A percentile compares a stretch with the other conserved stretches of the same genome.
Evolutionary conservation across 2,113 vertebrate genomes (phyloP).

Genomic region (Collichthys lucidus): DNA sequence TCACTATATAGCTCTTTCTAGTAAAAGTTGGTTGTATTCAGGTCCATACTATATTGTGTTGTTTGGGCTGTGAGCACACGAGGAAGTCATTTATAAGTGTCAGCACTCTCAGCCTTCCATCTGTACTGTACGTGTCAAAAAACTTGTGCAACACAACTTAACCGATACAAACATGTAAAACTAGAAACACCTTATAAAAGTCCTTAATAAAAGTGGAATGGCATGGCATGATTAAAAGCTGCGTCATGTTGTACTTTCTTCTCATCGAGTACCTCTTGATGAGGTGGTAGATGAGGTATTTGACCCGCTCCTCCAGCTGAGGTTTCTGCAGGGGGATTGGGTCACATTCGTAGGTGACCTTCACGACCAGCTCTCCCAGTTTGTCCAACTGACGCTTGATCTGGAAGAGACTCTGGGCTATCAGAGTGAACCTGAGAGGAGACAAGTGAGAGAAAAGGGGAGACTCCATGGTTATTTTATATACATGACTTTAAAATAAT

Average conservation of each 20-base stretch:
- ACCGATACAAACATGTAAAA: neutral
- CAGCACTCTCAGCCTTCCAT: neutral
- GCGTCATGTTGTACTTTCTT: neutral
- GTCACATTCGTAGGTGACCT: slow-evolving; percentile 95
- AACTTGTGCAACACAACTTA: neutral
- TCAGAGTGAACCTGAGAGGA: slow-evolving; percentile 89
- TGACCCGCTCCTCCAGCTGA: slow-evolving; percentile 91
- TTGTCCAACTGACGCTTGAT: slow-evolving; percentile 95
- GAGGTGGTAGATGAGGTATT: slow-evolving; percentile 91
- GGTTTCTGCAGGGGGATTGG: slow-evolving; percentile 92
- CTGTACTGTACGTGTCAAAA: neutral
- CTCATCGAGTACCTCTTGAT: slow-evolving; percentile 88
- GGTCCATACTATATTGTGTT: neutral
- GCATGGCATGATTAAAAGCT: neutral
- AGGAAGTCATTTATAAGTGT: neutral
- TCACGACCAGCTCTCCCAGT: slow-evolving; percentile 91
- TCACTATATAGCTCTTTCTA: neutral
- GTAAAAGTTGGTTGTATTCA: neutral
- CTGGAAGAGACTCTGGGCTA: slow-evolving; percentile 97
- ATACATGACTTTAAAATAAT: neutral
- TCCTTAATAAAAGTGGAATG: neutral
- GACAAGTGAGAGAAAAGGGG: neutral
- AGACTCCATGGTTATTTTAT: too few relatives aligned
- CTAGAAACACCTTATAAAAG: neutral
- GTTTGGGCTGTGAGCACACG: neutral